phyloP scores from a whole-genome alignment of 2,797 vertebrate genomes.

The Lepidocolaptes lacrymiger region DNA sequence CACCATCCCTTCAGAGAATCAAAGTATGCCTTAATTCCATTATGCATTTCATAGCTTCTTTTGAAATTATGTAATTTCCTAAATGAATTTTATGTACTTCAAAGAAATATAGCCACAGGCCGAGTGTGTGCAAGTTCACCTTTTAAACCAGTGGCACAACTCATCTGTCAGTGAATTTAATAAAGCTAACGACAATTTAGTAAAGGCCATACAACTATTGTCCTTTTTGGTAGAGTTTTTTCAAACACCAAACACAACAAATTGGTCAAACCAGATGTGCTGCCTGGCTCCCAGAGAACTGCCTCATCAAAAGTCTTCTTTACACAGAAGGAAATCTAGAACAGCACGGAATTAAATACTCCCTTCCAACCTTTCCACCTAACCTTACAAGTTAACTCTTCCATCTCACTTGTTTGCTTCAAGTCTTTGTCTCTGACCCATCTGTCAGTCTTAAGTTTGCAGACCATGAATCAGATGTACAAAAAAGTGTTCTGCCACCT shows the following conservation, averaged over 20 bases:
- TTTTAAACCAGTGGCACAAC: neutral
- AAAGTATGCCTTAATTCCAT: neutral
- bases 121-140: neutral
- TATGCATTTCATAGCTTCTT: slow-evolving; percentile 3
- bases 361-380: neutral
- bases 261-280: neutral
- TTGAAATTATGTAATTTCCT: slow-evolving; percentile 19
- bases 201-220: neutral
- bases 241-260: neutral
- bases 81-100: slow-evolving; percentile 29
- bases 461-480: neutral
- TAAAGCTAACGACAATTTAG: neutral
- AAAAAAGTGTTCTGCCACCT: neutral
- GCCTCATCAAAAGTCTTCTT: neutral
- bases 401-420: neutral
- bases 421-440: neutral
- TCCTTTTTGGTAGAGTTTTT: neutral
- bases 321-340: neutral
- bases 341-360: neutral
- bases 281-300: neutral
- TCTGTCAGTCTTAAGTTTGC: neutral
- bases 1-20: neutral
- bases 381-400: neutral
- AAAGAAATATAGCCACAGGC: neutral
- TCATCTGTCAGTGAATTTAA: neutral